Evolutionary conservation across 2,113 vertebrate genomes (phyloP).

Genomic region (Lichenostomus cassidix): DNA sequence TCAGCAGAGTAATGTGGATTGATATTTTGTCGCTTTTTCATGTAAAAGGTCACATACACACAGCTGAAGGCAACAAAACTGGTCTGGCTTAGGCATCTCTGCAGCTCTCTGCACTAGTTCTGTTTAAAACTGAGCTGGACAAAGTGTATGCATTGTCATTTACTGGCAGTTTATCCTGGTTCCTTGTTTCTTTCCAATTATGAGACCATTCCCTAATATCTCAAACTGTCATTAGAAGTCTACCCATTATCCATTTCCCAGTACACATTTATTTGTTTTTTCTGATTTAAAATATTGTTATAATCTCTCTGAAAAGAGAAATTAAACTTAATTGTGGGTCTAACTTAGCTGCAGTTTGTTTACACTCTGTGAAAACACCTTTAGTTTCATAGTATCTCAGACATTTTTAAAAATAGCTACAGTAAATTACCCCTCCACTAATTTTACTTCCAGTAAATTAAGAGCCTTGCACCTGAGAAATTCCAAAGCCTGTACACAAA

Average conservation of each 20-base stretch:
- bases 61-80: background rate
- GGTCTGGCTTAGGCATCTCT: background rate
- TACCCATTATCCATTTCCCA: background rate
- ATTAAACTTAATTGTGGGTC: background rate
- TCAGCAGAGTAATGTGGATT: background rate
- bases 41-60: background rate
- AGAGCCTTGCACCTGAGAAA: slow-evolving; percentile 22
- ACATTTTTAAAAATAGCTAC: background rate
- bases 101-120: background rate
- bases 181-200: background rate
- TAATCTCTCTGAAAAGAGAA: background rate
- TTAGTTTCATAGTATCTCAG: background rate
- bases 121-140: background rate
- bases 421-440: background rate
- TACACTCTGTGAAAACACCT: background rate
- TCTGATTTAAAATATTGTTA: background rate
- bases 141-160: background rate
- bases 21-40: background rate
- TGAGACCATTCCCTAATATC: background rate
- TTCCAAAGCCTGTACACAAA: slow-evolving; percentile 7
- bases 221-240: background rate
- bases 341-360: background rate
- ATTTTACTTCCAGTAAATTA: slow-evolving; percentile 17
- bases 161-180: background rate
- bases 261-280: background rate